Percentiles rank a stretch among this genome's conserved stretches.
These are phyloP conservation scores for Pangasius djambal DNA, from an alignment of 2,797 vertebrate species.

Conservation along the genomic window DNA sequence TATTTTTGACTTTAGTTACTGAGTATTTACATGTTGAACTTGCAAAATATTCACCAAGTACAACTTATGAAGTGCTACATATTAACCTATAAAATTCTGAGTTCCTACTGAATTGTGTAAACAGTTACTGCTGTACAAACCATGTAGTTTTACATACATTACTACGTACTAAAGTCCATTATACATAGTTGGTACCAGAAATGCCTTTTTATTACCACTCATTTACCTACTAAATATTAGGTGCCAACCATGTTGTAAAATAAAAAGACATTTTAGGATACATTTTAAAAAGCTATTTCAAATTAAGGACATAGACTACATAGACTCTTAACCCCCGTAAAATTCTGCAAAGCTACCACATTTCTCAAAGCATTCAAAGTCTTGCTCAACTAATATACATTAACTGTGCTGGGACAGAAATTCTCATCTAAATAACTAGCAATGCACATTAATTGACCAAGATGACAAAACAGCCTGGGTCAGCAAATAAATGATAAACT, in stretches of 20 bases:
- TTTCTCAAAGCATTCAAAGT: neutral
- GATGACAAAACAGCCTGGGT: neutral
- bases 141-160: neutral
- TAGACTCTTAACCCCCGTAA: neutral
- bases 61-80: neutral
- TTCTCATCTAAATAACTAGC: neutral
- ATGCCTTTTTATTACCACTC: neutral
- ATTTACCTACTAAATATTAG: neutral
- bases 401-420: neutral
- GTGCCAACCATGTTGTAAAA: neutral
- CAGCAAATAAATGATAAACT: neutral
- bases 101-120: neutral
- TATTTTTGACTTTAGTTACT: neutral
- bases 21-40: neutral
- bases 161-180: neutral
- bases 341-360: neutral
- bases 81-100: neutral
- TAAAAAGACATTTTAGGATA: neutral
- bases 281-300: neutral
- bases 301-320: neutral
- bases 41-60: slow-evolving; percentile 1
- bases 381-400: neutral
- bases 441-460: neutral
- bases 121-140: neutral
- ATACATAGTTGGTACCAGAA: neutral